Conservation (phyloP, 2,888 invertebrate genomes). For the Drosophila paracracens region DNA sequence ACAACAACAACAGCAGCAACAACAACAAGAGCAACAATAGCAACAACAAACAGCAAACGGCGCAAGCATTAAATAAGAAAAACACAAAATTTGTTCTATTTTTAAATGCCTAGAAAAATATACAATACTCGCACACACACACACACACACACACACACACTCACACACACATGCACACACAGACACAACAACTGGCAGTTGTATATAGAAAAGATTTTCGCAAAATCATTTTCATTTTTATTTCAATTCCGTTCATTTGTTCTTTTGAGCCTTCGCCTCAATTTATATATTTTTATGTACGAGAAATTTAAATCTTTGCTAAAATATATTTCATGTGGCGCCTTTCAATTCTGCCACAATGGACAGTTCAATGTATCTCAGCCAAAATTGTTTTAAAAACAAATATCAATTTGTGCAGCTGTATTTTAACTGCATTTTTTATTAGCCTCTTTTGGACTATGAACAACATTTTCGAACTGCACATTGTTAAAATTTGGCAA, state of each 20-base stretch:
- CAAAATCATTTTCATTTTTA: slow-evolving; percentile 76
- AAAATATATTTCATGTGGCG: slow-evolving; percentile 56
- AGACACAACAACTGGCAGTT: slow-evolving; percentile 16
- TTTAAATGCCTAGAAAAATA: slow-evolving; percentile 77
- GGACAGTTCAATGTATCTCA: slow-evolving; percentile 32
- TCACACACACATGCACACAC: slow-evolving; percentile 15
- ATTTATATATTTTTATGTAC: slow-evolving; percentile 18
- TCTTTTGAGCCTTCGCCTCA: slow-evolving; percentile 43
- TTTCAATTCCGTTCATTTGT: slow-evolving; percentile 53
- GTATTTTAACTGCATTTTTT: slow-evolving; percentile 13
- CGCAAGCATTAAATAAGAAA: slow-evolving; percentile 74
- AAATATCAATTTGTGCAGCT: not conserved
- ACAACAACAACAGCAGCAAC: slow-evolving; percentile 36
- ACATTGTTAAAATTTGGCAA: rapidly evolving
- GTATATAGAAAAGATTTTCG: slow-evolving; percentile 70
- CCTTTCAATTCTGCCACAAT: slow-evolving; percentile 37
- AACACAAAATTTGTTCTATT: slow-evolving; percentile 71
- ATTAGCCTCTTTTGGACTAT: not conserved
- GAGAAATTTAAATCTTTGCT: slow-evolving; percentile 37
- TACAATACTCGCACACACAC: slow-evolving; percentile 59
- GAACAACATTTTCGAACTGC: not conserved
- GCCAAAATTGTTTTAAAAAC: not conserved
- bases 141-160: slow-evolving; percentile 5
- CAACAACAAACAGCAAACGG: slow-evolving; percentile 53
- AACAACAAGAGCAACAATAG: slow-evolving; percentile 30